A percentile compares a stretch with the other conserved stretches of the same genome.
Conservation (phyloP, 2,797 vertebrate genomes). For the Ctenopoma kingsleyae region DNA sequence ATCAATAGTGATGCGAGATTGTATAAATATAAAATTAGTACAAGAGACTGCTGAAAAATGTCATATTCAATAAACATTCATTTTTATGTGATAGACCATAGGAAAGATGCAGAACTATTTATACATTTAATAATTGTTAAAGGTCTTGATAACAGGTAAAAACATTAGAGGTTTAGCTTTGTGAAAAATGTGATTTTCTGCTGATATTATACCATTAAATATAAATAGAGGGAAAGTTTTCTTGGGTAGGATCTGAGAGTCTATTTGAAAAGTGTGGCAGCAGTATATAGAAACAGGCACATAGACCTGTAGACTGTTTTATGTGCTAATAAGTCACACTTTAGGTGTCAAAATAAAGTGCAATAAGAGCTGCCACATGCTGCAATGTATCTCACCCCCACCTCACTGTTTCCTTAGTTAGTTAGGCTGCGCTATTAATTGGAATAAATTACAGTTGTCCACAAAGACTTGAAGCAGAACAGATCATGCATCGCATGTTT, state of each 20-base stretch:
- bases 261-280: slow-evolving; percentile 3
- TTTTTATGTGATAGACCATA: background rate
- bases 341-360: background rate
- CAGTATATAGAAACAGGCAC: background rate
- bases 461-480: background rate
- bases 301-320: background rate
- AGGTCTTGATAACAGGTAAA: background rate
- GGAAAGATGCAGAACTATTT: background rate
- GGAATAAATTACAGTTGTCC: background rate
- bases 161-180: background rate
- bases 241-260: background rate
- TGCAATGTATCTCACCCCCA: background rate
- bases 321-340: background rate
- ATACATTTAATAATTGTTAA: background rate
- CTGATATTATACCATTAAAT: background rate
- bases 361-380: slow-evolving; percentile 3
- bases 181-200: background rate
- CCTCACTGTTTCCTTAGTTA: background rate
- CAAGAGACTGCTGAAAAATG: background rate
- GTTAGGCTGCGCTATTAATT: no score
- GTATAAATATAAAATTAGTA: background rate
- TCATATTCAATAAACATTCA: background rate
- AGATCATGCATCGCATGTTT: background rate
- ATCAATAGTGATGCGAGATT: background rate
- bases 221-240: background rate